These are phyloP conservation scores for Lepus oiostolus DNA, from an alignment of 2,797 vertebrate species.

Conservation along the genomic window DNA sequence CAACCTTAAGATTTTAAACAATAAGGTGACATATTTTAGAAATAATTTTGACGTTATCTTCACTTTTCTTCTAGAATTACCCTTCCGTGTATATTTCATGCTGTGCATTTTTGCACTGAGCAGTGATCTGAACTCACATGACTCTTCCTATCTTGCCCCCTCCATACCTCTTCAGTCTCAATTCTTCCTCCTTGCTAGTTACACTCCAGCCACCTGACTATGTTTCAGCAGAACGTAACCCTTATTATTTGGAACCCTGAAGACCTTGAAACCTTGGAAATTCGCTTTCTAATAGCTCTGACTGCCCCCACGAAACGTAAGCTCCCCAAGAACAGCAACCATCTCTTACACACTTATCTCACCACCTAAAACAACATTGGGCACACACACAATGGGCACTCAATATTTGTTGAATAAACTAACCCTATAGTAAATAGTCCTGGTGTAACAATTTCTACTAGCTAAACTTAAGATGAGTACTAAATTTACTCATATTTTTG, in stretches of 20 bases:
- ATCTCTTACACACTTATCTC: conserved; percentile 15
- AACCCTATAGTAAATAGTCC: conserved; percentile 16
- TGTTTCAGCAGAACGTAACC: conserved; percentile 33
- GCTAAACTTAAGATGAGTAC: conserved; percentile 51
- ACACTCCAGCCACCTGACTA: not conserved
- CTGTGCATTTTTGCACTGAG: conserved; percentile 19
- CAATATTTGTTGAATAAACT: conserved; percentile 14
- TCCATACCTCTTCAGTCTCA: not conserved
- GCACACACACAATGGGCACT: not conserved
- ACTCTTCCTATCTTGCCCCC: not conserved
- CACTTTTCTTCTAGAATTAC: conserved; percentile 9
- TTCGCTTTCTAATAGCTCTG: conserved; percentile 53
- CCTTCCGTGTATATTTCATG: conserved; percentile 40
- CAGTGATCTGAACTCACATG: not conserved
- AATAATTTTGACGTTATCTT: conserved; percentile 26
- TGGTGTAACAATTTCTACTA: conserved; percentile 39
- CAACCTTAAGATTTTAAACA: conserved; percentile 6
- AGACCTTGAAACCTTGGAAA: not conserved
- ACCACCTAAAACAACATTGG: conserved; percentile 9
- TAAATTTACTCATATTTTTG: conserved; percentile 67
- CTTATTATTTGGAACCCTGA: conserved; percentile 28
- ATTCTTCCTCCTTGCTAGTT: not conserved
- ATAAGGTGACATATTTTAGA: conserved; percentile 13
- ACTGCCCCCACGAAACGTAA: conserved; percentile 20
- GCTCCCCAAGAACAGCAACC: conserved; percentile 19